A percentile compares a stretch with the other conserved stretches of the same genome.
Evolutionary conservation across 30 jellyfish, hydroid and myxozoan genomes (phyloP).

Genomic region (Calvadosia cruxmelitensis): DNA sequence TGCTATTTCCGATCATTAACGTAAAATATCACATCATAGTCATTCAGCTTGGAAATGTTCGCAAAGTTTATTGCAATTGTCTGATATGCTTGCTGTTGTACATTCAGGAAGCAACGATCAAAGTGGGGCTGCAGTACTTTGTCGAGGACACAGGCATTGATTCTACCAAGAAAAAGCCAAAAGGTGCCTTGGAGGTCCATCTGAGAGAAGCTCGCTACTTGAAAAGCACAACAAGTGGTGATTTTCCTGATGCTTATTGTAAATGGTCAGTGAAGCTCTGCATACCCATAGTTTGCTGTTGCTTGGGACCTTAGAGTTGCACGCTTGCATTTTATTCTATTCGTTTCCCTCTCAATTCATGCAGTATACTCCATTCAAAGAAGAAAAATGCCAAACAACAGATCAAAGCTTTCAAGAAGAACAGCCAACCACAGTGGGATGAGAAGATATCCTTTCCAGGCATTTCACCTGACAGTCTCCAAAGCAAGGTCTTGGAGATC

Average conservation of each 20-base stretch:
- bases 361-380: not conserved
- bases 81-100: not conserved
- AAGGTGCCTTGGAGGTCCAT: slow-evolving; percentile 39
- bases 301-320: too few relatives aligned
- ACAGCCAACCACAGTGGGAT: not conserved
- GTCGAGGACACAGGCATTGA: slow-evolving; percentile 4
- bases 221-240: slow-evolving; percentile 31
- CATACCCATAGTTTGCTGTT: too few relatives aligned
- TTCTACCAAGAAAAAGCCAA: slow-evolving; percentile 31
- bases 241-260: slow-evolving; percentile 69
- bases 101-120: slow-evolving; percentile 31
- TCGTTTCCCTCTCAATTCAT: too few relatives aligned
- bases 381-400: not conserved
- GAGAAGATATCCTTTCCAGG: slow-evolving; percentile 30
- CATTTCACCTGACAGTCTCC: slow-evolving; percentile 35
- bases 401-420: not conserved
- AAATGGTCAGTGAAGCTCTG: slow-evolving; percentile 61
- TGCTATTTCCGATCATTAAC: too few relatives aligned
- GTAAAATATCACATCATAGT: too few relatives aligned
- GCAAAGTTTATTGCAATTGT: too few relatives aligned
- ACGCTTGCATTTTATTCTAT: too few relatives aligned
- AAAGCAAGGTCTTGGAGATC: slow-evolving; percentile 42
- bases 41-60: too few relatives aligned
- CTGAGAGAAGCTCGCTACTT: slow-evolving; percentile 58
- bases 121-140: slow-evolving; percentile 35